A percentile compares a stretch with the other conserved stretches of the same genome.
Evolutionary conservation across 2,888 invertebrate species (phyloP).

Genomic region (Apotomis betuletana): DNA sequence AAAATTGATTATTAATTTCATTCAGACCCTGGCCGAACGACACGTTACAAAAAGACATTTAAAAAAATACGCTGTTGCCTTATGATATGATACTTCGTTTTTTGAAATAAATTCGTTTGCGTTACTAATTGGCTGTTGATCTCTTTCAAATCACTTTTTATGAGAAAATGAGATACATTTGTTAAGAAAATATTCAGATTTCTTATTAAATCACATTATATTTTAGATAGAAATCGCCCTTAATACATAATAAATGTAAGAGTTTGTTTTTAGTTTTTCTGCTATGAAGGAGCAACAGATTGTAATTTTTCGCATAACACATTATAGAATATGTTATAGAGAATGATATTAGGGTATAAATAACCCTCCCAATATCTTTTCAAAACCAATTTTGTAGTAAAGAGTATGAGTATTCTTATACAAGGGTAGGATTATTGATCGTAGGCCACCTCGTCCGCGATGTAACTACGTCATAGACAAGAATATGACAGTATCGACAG

Average conservation of each 20-base stretch:
- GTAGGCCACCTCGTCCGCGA: background rate
- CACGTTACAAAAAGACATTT: conserved; percentile 9
- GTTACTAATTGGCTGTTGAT: background rate
- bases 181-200: no score
- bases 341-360: no score
- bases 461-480: background rate
- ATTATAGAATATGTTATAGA: background rate
- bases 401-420: background rate
- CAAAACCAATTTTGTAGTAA: no score
- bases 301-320: no score
- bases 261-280: no score
- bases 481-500: conserved; percentile 3
- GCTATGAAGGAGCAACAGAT: no score
- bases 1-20: conserved; percentile 56
- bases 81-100: conserved; percentile 2
- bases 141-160: background rate
- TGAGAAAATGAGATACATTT: no score
- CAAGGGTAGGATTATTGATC: background rate
- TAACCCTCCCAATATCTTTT: no score
- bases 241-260: no score
- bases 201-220: no score
- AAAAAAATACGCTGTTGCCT: conserved; percentile 9
- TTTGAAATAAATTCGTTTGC: background rate
- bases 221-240: no score
- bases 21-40: conserved; percentile 31